phyloP scores from a whole-genome alignment of 2,888 invertebrate genomes.

The Nephrotoma flavescens region DNA sequence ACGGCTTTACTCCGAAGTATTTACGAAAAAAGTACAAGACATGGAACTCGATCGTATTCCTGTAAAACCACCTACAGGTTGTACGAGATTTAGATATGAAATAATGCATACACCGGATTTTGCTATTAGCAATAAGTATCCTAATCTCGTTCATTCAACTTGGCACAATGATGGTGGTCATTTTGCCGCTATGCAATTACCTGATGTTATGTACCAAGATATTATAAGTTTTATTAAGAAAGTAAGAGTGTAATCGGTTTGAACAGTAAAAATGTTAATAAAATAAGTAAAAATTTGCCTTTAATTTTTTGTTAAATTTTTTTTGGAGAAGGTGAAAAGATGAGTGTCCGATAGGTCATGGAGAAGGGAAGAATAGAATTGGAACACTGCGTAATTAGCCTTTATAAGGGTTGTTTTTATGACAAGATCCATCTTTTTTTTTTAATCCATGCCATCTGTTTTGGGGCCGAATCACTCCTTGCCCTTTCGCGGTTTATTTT shows the following conservation, averaged over 20 bases:
- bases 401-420: no score
- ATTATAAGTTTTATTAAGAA: constrained; percentile 44
- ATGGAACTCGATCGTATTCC: constrained; percentile 37
- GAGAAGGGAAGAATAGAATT: no score
- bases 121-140: constrained; percentile 42
- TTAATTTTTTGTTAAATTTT: background rate
- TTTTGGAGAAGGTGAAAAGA: background rate
- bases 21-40: constrained; percentile 18
- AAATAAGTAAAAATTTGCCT: background rate
- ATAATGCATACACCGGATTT: constrained; percentile 42
- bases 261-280: background rate
- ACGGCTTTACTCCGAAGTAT: constrained; percentile 51
- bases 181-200: constrained; percentile 71
- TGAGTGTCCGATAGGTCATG: no score
- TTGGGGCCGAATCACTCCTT: no score
- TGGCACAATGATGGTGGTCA: constrained; percentile 62
- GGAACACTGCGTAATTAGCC: no score
- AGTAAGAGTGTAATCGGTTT: constrained; percentile 11
- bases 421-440: no score
- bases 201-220: constrained; percentile 53
- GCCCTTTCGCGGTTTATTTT: no score
- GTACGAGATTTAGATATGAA: constrained; percentile 61
- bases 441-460: no score
- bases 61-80: constrained; percentile 53
- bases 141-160: constrained; percentile 52